Evolutionary conservation across 1,140 invertebrate species (phyloP), one percentile per base, ranked within the genome.

Genomic region (Holotrichia oblita): DNA sequence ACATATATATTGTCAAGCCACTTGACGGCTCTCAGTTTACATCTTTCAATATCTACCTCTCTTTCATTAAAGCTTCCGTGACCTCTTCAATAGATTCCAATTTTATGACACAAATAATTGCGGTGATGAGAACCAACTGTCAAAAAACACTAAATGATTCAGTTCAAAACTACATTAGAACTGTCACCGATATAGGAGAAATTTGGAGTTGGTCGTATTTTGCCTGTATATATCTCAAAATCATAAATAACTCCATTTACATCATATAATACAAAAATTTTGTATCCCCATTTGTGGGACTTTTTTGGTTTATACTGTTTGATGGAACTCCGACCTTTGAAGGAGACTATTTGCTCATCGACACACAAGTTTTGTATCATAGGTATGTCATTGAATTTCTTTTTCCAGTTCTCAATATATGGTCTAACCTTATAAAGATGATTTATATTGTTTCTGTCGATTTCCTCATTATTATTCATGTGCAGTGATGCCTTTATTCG

Each of bases 271-370:
- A 78, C 61, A 27, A 44, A 78, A 8, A 78, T 73, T 14, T 73
- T 78, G 44, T 69, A 40, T 4, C 34, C 64, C 59, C 64, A 78
- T 44, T 78, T 78, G 17, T 72, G 40, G 6, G 77, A 14, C 72
- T 73, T n/a, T 69, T 83, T 84, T 82, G 73, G n/a, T n/a, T n/a
- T 83, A 85, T 74, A 41, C 42, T 72, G 59, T 41, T 73, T 72
- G 6, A 78, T 42, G 17, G 10, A 34, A 9, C 7, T 22, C 6
- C 17, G 40, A 6, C 77, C 61, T 73, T 78, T 78, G 22, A 42
- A 72, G 20, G 64, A 40, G 1, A 78, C 64, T 8, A 78, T 78
- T 42, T 78, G 77, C 42, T 78, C 61, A 83, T 76, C 78, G n/a
- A n/a, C n/a, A n/a, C n/a, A n/a, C n/a, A n/a, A n/a, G n/a, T n/a